phyloP scores from a whole-genome alignment of 2,888 invertebrate genomes.

The Shargacucullia verbasci region DNA sequence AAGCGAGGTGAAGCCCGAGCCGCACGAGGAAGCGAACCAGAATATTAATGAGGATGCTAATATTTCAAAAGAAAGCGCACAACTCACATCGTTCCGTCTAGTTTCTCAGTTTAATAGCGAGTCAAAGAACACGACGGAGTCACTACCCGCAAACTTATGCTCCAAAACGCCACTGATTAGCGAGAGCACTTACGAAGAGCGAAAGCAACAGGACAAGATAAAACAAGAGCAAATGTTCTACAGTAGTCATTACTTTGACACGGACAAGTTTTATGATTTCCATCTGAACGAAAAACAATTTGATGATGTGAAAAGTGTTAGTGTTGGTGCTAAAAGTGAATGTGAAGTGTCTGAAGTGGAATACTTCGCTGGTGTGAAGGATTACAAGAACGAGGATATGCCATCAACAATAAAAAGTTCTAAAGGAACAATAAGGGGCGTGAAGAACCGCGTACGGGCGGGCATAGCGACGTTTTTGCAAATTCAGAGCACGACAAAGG shows the following conservation, averaged over 20 bases:
- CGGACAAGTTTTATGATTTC: slow-evolving; percentile 94
- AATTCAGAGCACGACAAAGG: slow-evolving; percentile 94
- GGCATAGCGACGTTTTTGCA: slow-evolving; percentile 98
- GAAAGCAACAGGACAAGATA: slow-evolving; percentile 86
- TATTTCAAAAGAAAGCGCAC: slow-evolving; percentile 85
- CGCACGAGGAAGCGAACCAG: slow-evolving; percentile 76
- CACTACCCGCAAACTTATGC: slow-evolving; percentile 67
- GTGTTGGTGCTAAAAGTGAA: slow-evolving; percentile 79
- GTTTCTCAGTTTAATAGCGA: slow-evolving; percentile 85
- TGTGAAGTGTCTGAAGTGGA: slow-evolving; percentile 89
- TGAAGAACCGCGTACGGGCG: slow-evolving; percentile 97
- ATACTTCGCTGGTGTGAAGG: slow-evolving; percentile 94
- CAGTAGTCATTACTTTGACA: slow-evolving; percentile 90
- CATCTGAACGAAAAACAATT: slow-evolving; percentile 93
- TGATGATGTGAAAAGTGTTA: slow-evolving; percentile 85
- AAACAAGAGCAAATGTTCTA: slow-evolving; percentile 82
- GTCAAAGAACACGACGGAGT: slow-evolving; percentile 73
- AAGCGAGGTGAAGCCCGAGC: slow-evolving; percentile 75
- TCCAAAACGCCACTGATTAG: slow-evolving; percentile 87
- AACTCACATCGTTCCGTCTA: slow-evolving; percentile 86
- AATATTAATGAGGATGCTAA: slow-evolving; percentile 85
- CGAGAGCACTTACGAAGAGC: slow-evolving; percentile 92
- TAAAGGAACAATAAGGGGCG: slow-evolving; percentile 97
- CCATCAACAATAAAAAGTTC: slow-evolving; percentile 96
- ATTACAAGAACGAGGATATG: slow-evolving; percentile 90